A percentile compares a stretch with the other conserved stretches of the same genome.
These are phyloP conservation scores for Epinotia ramella DNA, from an alignment of 2,888 invertebrate species.

Conservation along the genomic window DNA sequence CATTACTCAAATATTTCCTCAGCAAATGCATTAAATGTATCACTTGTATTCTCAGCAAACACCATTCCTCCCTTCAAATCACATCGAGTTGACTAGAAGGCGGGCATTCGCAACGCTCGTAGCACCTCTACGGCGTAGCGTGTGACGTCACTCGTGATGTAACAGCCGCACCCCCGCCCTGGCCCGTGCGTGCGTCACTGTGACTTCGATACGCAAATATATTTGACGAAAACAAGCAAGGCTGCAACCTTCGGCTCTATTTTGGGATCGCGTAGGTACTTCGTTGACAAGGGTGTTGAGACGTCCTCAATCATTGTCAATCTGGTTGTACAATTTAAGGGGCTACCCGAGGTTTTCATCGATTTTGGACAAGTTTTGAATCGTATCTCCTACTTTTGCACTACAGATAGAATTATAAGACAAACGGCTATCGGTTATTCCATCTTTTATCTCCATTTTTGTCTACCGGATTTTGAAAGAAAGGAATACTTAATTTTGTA, in stretches of 20 bases:
- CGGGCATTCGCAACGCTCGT: conserved; percentile 53
- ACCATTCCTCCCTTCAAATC: conserved; percentile 34
- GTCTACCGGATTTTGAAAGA: too few relatives aligned
- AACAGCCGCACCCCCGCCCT: conserved; percentile 69
- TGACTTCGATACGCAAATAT: conserved; percentile 43
- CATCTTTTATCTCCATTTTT: too few relatives aligned
- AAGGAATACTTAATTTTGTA: too few relatives aligned
- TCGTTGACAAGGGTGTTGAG: conserved; percentile 15
- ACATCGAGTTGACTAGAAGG: conserved; percentile 49
- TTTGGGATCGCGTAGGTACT: conserved; percentile 19
- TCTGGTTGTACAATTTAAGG: conserved; percentile 1
- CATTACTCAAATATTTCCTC: neutral
- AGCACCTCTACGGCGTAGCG: conserved; percentile 50
- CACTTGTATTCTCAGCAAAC: conserved; percentile 33
- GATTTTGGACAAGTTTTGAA: too few relatives aligned
- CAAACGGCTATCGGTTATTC: too few relatives aligned
- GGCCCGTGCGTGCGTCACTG: conserved; percentile 58
- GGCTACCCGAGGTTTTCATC: too few relatives aligned
- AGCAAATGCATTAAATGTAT: conserved; percentile 34
- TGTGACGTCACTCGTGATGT: conserved; percentile 78
- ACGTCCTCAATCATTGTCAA: conserved; percentile 22
- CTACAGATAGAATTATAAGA: too few relatives aligned
- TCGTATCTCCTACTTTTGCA: too few relatives aligned
- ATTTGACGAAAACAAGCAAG: conserved; percentile 42
- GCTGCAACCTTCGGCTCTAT: conserved; percentile 40